A percentile compares a stretch with the other conserved stretches of the same genome.
phyloP scores from a whole-genome alignment of 2,113 vertebrate species.

The Melanerpes formicivorus region DNA sequence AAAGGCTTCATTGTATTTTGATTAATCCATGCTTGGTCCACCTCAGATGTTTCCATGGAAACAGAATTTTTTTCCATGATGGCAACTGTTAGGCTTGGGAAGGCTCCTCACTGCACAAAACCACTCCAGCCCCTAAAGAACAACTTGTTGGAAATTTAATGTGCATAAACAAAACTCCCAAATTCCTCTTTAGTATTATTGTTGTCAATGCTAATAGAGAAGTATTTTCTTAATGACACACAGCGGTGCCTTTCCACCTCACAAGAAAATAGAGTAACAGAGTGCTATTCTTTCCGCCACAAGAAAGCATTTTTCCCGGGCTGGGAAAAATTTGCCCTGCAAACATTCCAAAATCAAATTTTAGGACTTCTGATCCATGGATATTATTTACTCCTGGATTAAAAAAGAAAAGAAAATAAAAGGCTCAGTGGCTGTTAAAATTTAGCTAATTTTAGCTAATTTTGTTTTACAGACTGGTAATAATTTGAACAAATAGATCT shows the following conservation, averaged over 20 bases:
- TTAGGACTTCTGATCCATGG: background rate
- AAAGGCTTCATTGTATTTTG: slow-evolving; percentile 83
- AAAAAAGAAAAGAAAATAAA: background rate
- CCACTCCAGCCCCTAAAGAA: slow-evolving; percentile 57
- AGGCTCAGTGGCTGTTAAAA: background rate
- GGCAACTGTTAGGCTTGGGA: slow-evolving; percentile 73
- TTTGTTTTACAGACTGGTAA: background rate
- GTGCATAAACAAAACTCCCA: slow-evolving; percentile 69
- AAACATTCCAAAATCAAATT: slow-evolving; percentile 4
- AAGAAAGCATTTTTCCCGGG: background rate
- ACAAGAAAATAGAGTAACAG: background rate
- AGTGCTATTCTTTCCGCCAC: background rate
- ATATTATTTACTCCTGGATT: background rate
- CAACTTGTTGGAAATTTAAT: slow-evolving; percentile 73
- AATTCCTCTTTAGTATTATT: slow-evolving; percentile 57
- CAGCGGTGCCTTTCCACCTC: slow-evolving; percentile 47
- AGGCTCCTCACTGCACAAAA: slow-evolving; percentile 68
- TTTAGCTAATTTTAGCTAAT: background rate
- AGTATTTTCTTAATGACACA: slow-evolving; percentile 71
- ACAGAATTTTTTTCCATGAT: slow-evolving; percentile 76
- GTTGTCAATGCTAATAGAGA: slow-evolving; percentile 41
- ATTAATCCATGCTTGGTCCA: slow-evolving; percentile 84
- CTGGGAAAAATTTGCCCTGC: background rate
- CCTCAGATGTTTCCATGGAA: slow-evolving; percentile 80
- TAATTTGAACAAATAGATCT: background rate